Evolutionary conservation across 2,888 invertebrate species (phyloP).

Genomic region (Lumbricus terrestris): DNA sequence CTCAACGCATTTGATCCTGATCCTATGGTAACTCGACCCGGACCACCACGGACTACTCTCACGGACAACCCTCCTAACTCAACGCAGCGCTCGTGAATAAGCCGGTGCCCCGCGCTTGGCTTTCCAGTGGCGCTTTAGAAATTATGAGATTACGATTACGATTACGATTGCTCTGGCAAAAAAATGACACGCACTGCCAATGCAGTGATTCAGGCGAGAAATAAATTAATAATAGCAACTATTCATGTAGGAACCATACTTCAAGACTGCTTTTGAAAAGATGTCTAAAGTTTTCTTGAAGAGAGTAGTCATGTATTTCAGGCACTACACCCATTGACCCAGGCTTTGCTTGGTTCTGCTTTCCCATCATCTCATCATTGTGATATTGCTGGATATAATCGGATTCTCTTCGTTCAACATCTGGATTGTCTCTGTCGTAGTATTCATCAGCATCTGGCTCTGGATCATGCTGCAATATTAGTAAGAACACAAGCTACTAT

Average conservation of each 20-base stretch:
- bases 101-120: too few species aligned
- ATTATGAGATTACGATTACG: too few species aligned
- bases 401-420: not conserved
- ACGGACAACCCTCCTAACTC: too few species aligned
- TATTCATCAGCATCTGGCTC: slow-evolving; percentile 4
- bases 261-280: not conserved
- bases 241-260: not conserved
- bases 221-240: not conserved
- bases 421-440: slow-evolving; percentile 20
- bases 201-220: not conserved
- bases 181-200: not conserved
- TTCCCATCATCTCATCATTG: slow-evolving; percentile 15
- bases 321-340: slow-evolving; percentile 18
- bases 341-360: not conserved
- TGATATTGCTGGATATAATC: slow-evolving; percentile 15
- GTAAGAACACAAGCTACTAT: not conserved
- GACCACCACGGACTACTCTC: too few species aligned
- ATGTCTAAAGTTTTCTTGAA: not conserved
- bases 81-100: too few species aligned
- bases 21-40: too few species aligned
- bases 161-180: too few species aligned
- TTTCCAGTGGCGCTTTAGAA: too few species aligned
- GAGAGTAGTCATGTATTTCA: slow-evolving; percentile 19
- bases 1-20: too few species aligned
- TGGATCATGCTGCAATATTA: not conserved